phyloP scores from a whole-genome alignment of 2,888 invertebrate genomes.

The Amblyjoppa fuscipennis region DNA sequence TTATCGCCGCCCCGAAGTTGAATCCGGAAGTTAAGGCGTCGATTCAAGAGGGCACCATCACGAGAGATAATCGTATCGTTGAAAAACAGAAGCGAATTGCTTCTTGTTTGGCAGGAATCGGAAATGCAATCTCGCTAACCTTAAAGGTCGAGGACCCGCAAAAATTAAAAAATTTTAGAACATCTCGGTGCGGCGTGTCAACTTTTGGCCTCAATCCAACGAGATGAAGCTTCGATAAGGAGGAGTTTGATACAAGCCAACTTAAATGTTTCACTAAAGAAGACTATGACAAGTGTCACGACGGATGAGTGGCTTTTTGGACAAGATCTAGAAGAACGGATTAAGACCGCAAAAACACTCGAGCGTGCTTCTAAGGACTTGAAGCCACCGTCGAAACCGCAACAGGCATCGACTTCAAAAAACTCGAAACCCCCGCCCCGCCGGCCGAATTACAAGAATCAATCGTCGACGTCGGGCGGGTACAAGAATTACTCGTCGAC shows the following conservation, averaged over 20 bases:
- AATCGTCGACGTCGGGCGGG: no score
- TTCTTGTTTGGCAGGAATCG: slow-evolving; percentile 32
- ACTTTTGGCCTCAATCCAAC: slow-evolving; percentile 48
- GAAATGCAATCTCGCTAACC: not conserved
- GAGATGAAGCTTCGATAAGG: slow-evolving; percentile 51
- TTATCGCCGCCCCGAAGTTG: slow-evolving; percentile 53
- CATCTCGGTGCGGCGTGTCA: slow-evolving; percentile 48
- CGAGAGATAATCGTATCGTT: slow-evolving; percentile 48
- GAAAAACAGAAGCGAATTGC: slow-evolving; percentile 52
- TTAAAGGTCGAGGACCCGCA: not conserved
- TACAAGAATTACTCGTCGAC: no score
- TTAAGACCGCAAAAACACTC: slow-evolving; percentile 17
- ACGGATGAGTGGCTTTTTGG: slow-evolving; percentile 60
- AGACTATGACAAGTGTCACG: slow-evolving; percentile 36
- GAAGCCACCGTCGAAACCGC: not conserved
- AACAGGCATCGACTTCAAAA: slow-evolving; percentile 30
- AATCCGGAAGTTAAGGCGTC: slow-evolving; percentile 50
- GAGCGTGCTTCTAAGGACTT: slow-evolving; percentile 45
- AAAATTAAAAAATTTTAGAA: slow-evolving; percentile 11
- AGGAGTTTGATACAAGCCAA: slow-evolving; percentile 44
- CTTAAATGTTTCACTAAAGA: slow-evolving; percentile 50
- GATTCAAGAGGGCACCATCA: slow-evolving; percentile 40
- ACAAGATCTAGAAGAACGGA: not conserved
- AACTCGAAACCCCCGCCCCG: no score
- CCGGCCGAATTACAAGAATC: no score